Percentiles rank a stretch among this genome's conserved stretches.
Evolutionary conservation across 2,888 invertebrate genomes (phyloP).

Genomic region (Idaea dimidiata): DNA sequence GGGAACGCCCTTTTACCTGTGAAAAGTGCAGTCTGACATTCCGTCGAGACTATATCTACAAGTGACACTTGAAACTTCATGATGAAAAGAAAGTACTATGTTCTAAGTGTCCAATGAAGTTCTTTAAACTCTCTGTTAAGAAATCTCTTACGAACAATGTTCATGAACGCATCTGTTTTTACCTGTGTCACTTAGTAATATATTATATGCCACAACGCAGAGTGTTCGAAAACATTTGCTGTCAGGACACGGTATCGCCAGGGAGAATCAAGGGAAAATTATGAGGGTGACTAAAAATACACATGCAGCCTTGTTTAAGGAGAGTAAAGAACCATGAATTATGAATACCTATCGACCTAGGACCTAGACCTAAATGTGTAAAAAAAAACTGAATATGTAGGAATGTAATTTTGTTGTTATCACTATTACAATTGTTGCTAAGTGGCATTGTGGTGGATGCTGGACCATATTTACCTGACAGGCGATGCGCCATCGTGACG

Average conservation of each 20-base stretch:
- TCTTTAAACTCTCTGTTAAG: slow-evolving; percentile 50
- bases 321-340: too few relatives aligned
- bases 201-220: slow-evolving; percentile 56
- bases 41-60: slow-evolving; percentile 60
- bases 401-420: too few relatives aligned
- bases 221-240: slow-evolving; percentile 62
- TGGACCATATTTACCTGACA: too few relatives aligned
- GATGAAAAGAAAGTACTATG: slow-evolving; percentile 62
- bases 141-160: slow-evolving; percentile 58
- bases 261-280: slow-evolving; percentile 64
- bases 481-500: too few relatives aligned
- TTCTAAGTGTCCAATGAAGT: slow-evolving; percentile 57
- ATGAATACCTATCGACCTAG: too few relatives aligned
- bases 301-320: too few relatives aligned
- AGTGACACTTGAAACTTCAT: slow-evolving; percentile 64
- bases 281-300: slow-evolving; percentile 38
- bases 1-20: slow-evolving; percentile 67
- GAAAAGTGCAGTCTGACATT: slow-evolving; percentile 70
- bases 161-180: slow-evolving; percentile 61
- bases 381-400: too few relatives aligned
- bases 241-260: slow-evolving; percentile 59
- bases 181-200: slow-evolving; percentile 53
- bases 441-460: too few relatives aligned
- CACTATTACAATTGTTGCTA: too few relatives aligned
- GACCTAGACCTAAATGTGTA: too few relatives aligned